These are phyloP conservation scores for Enteromius trimaculatus DNA, from an alignment of 2,797 vertebrate species.

Conservation along the genomic window DNA sequence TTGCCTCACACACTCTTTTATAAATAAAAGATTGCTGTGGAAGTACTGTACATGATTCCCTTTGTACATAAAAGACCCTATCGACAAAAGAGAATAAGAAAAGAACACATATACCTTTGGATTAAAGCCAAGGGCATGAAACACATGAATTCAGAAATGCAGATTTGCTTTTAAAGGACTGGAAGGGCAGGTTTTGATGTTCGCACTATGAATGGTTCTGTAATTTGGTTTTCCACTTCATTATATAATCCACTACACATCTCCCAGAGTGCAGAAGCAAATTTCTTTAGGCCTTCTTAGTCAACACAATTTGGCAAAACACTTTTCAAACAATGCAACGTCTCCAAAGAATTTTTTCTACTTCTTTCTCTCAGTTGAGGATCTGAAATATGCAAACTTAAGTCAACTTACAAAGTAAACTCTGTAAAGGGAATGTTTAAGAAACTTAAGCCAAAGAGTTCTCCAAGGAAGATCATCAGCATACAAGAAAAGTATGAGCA, in stretches of 20 bases:
- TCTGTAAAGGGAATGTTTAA: background rate
- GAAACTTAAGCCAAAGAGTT: background rate
- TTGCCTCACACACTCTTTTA: slow-evolving; percentile 43
- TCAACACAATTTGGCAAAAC: background rate
- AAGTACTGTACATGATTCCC: slow-evolving; percentile 30
- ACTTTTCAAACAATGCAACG: background rate
- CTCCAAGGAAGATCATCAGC: background rate
- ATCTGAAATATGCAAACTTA: background rate
- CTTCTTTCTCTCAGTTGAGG: background rate
- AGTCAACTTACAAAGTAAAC: background rate
- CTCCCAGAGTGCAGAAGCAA: background rate
- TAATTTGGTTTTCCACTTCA: background rate
- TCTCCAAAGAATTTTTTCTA: background rate
- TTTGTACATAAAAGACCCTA: slow-evolving; percentile 22
- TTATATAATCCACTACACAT: background rate
- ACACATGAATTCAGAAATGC: background rate
- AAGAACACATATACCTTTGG: slow-evolving; percentile 12
- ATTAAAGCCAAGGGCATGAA: slow-evolving; percentile 19
- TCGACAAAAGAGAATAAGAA: background rate
- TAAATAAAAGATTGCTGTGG: slow-evolving; percentile 55
- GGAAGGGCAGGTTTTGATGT: background rate
- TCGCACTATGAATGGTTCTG: background rate
- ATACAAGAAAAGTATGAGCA: background rate
- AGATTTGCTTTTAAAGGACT: background rate
- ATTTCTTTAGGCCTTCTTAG: background rate